A percentile compares a stretch with the other conserved stretches of the same genome.
Evolutionary conservation across 1,140 invertebrate genomes (phyloP).

Genomic region (Nixonia krombeini): DNA sequence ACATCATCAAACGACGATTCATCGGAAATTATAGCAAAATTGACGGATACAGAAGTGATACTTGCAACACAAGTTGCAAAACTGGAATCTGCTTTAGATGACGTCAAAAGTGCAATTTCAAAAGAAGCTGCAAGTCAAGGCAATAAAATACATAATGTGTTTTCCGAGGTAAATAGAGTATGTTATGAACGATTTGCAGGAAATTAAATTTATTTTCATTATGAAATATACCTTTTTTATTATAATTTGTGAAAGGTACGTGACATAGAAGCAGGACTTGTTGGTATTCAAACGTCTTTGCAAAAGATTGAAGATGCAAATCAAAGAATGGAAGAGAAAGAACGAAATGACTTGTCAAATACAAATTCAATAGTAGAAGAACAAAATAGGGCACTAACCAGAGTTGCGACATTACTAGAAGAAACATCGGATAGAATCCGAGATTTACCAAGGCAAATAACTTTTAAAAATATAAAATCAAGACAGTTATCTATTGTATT

Average conservation of each 20-base stretch:
- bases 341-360: constrained; percentile 23
- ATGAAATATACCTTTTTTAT: not conserved
- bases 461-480: too few species aligned
- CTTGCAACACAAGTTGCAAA: constrained; percentile 47
- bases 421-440: constrained; percentile 52
- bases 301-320: constrained; percentile 36
- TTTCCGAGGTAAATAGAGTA: constrained; percentile 49
- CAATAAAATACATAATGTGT: constrained; percentile 46
- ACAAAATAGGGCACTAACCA: constrained; percentile 46
- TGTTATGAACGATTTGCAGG: not conserved
- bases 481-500: not conserved
- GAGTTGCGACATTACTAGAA: constrained; percentile 57
- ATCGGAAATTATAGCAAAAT: constrained; percentile 70
- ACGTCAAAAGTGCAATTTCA: constrained; percentile 40
- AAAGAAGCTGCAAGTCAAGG: constrained; percentile 46
- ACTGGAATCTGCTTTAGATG: constrained; percentile 49
- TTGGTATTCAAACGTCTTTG: constrained; percentile 25
- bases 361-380: constrained; percentile 42
- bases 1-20: constrained; percentile 51
- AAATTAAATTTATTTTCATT: not conserved
- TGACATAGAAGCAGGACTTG: constrained; percentile 25
- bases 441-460: constrained; percentile 61
- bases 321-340: constrained; percentile 14
- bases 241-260: constrained; percentile 9
- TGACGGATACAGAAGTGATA: constrained; percentile 63